Evolutionary conservation across 2,797 vertebrate species (phyloP).

Genomic region (Epinephelus awoara): DNA sequence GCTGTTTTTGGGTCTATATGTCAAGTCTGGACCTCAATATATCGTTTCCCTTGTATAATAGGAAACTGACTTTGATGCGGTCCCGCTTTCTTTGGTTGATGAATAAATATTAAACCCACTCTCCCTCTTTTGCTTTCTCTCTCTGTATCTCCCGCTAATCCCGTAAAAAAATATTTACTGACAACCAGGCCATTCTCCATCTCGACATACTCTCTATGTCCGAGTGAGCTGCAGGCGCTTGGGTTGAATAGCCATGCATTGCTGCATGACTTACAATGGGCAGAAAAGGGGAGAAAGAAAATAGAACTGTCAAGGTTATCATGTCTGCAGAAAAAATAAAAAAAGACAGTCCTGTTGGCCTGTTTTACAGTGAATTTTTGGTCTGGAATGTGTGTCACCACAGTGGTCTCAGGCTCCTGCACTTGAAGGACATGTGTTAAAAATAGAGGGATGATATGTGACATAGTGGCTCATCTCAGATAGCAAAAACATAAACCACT

Average conservation of each 20-base stretch:
- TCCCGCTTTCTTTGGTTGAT: slow-evolving; percentile 20
- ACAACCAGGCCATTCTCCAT: slow-evolving; percentile 18
- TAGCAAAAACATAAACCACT: not conserved
- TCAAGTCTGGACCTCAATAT: slow-evolving; percentile 7
- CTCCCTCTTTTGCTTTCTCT: slow-evolving; percentile 11
- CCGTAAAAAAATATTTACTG: slow-evolving; percentile 39
- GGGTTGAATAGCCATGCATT: slow-evolving; percentile 34
- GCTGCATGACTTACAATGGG: slow-evolving; percentile 56
- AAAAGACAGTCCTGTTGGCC: slow-evolving; percentile 38
- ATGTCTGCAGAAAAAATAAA: slow-evolving; percentile 17
- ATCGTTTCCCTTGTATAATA: slow-evolving; percentile 10
- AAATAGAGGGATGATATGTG: slow-evolving; percentile 52
- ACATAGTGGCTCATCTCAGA: slow-evolving; percentile 20
- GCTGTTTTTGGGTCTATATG: slow-evolving; percentile 12
- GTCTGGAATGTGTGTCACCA: slow-evolving; percentile 61
- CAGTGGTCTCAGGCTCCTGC: slow-evolving; percentile 25
- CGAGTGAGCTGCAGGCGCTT: slow-evolving; percentile 17
- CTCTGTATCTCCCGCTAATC: slow-evolving; percentile 18
- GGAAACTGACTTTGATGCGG: slow-evolving; percentile 7
- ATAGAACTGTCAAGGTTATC: slow-evolving; percentile 71
- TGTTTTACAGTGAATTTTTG: slow-evolving; percentile 52
- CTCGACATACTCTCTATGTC: slow-evolving; percentile 21
- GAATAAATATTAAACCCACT: slow-evolving; percentile 1
- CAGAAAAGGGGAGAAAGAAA: slow-evolving; percentile 51
- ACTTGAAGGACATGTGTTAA: slow-evolving; percentile 58